Evolutionary conservation across 2,888 invertebrate species (phyloP).

Genomic region (Ptychoptera contaminata): DNA sequence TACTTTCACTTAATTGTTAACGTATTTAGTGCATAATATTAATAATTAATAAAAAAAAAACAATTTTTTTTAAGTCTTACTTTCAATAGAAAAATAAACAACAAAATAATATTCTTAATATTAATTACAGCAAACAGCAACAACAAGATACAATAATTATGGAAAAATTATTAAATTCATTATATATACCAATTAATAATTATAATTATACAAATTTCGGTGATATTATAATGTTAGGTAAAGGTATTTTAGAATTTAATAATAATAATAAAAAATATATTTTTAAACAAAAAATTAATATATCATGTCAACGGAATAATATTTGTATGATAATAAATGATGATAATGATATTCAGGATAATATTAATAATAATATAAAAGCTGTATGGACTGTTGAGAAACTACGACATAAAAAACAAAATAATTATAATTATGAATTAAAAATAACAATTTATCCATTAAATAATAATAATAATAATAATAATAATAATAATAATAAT

Average conservation of each 20-base stretch:
- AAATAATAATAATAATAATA: slow-evolving; percentile 7
- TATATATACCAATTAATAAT: background rate
- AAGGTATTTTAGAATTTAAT: slow-evolving; percentile 42
- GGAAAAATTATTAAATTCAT: no score
- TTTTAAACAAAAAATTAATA: slow-evolving; percentile 6
- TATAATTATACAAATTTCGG: slow-evolving; percentile 34
- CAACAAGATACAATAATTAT: no score
- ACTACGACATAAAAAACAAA: slow-evolving; percentile 22
- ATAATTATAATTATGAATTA: slow-evolving; percentile 35
- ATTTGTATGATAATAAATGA: no score
- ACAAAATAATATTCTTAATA: no score
- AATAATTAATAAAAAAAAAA: no score
- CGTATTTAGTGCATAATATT: no score
- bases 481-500: slow-evolving; percentile 19
- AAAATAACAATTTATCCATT: slow-evolving; percentile 10
- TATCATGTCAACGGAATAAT: no score
- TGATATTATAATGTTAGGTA: slow-evolving; percentile 47
- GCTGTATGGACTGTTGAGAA: slow-evolving; percentile 3
- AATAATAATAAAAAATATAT: slow-evolving; percentile 17
- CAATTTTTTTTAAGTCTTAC: no score
- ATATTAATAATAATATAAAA: slow-evolving; percentile 8
- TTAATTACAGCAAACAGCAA: no score
- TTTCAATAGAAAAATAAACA: no score
- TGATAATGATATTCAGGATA: no score
- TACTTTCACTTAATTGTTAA: no score